These are phyloP conservation scores for Tryphoninae sp. DNA, from an alignment of 2,888 invertebrate species.

Conservation along the genomic window DNA sequence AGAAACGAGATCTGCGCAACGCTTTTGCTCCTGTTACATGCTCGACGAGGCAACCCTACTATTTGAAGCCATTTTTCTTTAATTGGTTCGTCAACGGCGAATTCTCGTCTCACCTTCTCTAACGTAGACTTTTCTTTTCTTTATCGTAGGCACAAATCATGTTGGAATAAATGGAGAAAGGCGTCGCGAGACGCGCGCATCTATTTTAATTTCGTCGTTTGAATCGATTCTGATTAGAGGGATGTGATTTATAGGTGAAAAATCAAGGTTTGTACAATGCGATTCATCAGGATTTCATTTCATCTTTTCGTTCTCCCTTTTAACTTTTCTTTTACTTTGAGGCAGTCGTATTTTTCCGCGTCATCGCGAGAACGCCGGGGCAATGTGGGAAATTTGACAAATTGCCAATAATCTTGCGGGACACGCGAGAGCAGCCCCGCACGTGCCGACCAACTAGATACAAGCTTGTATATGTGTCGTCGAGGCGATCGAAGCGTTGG, in stretches of 20 bases:
- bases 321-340: conserved; percentile 5
- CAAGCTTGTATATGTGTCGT: conserved; percentile 8
- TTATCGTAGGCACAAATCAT: not conserved
- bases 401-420: conserved; percentile 57
- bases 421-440: conserved; percentile 20
- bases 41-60: conserved; percentile 36
- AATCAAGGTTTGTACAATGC: conserved; percentile 4
- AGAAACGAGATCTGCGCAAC: conserved; percentile 62
- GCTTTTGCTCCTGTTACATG: conserved; percentile 23
- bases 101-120: not conserved
- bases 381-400: conserved; percentile 37
- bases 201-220: not conserved
- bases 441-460: not conserved
- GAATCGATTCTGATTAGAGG: conserved; percentile 16
- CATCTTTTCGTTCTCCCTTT: conserved; percentile 1
- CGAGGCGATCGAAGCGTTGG: conserved; percentile 39
- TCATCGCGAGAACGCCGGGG: not conserved
- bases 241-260: conserved; percentile 6
- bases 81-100: conserved; percentile 71
- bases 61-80: conserved; percentile 74
- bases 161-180: not conserved
- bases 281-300: conserved; percentile 1
- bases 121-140: not conserved
- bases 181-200: not conserved
- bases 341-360: conserved; percentile 2